Conservation (phyloP, 1,140 invertebrate species). For the Drosophila ohnishii region DNA sequence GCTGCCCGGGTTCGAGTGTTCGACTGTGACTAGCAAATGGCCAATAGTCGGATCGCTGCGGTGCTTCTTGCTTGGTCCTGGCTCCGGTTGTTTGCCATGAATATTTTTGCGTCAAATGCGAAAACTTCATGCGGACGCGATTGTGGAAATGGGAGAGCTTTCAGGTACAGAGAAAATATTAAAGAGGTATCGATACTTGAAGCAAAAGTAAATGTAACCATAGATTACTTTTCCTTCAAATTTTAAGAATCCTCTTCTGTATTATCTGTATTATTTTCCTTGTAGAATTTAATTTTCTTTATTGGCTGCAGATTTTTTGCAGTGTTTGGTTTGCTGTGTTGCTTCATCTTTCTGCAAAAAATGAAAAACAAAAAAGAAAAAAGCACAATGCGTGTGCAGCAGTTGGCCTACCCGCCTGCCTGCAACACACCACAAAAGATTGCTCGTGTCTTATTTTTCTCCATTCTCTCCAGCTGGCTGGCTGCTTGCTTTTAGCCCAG, state of each 20-base stretch:
- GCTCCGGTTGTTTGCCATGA: constrained; percentile 53
- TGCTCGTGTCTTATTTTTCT: constrained; percentile 33
- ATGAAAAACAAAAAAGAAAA: constrained; percentile 7
- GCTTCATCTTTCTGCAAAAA: constrained; percentile 25
- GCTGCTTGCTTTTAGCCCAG: constrained; percentile 15
- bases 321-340: constrained; percentile 5
- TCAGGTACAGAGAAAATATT: constrained; percentile 3
- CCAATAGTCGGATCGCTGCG: constrained; percentile 55
- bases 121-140: constrained; percentile 45
- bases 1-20: neutral
- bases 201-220: neutral
- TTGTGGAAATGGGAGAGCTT: constrained; percentile 21
- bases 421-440: constrained; percentile 67
- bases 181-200: too few species aligned
- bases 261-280: too few species aligned
- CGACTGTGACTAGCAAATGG: constrained; percentile 57
- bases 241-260: neutral
- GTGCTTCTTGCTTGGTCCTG: constrained; percentile 6
- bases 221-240: neutral
- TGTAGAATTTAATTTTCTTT: too few species aligned
- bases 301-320: neutral
- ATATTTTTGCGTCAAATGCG: constrained; percentile 75
- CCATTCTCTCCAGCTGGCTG: constrained; percentile 15
- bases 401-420: constrained; percentile 42
- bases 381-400: constrained; percentile 58